Evolutionary conservation across 2,797 vertebrate genomes (phyloP).

Genomic region (Austrolebias charrua): DNA sequence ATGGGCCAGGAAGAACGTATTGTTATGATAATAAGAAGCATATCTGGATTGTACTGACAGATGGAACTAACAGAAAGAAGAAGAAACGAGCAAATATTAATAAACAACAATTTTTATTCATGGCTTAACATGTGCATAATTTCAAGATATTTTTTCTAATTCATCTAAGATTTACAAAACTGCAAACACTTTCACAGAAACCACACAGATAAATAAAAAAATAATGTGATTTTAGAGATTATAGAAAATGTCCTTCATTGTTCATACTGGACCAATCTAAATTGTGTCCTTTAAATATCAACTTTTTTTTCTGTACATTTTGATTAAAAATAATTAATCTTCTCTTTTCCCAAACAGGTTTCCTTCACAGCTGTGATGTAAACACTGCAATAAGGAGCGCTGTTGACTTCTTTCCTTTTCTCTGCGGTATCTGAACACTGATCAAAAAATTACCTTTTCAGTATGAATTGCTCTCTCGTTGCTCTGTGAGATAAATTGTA

Average conservation of each 20-base stretch:
- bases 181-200: not conserved
- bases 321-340: conserved; percentile 6
- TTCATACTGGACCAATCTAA: not conserved
- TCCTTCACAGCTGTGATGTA: conserved; percentile 17
- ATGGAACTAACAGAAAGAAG: no score
- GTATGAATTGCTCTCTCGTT: conserved; percentile 31
- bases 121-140: no score
- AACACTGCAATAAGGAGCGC: conserved; percentile 5
- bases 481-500: conserved; percentile 43
- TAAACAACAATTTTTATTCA: no score
- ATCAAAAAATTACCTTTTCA: conserved; percentile 18
- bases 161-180: not conserved
- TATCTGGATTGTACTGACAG: no score
- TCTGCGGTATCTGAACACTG: conserved; percentile 5
- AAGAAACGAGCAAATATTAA: no score
- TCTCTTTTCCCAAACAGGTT: conserved; percentile 3
- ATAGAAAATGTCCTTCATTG: not conserved
- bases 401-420: not conserved
- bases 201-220: not conserved
- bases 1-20: no score
- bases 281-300: not conserved
- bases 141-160: not conserved
- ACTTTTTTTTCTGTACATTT: not conserved
- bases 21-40: no score
- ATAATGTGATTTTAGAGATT: not conserved